phyloP scores from a whole-genome alignment of 2,797 vertebrate genomes.

The Anguilla marmorata region DNA sequence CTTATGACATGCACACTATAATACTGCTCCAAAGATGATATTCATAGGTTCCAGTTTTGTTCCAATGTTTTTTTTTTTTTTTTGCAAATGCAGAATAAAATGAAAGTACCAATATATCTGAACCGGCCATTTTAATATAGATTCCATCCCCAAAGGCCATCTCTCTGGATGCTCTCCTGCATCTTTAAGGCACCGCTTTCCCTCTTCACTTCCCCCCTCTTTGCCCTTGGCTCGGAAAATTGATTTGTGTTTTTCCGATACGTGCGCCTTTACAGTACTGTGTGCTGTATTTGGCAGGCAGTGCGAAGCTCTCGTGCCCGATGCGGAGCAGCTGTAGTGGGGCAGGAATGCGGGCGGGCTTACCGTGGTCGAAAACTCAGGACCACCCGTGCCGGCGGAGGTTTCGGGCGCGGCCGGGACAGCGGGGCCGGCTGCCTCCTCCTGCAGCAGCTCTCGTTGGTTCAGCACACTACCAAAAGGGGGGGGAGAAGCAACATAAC shows the following conservation, averaged over 20 bases:
- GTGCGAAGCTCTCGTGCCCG: conserved; percentile 39
- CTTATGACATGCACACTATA: not conserved
- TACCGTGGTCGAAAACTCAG: conserved; percentile 68
- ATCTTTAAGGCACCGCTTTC: not conserved
- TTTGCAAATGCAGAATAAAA: too few species aligned
- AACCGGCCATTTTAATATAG: not conserved
- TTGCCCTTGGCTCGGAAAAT: conserved; percentile 38
- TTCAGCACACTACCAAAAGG: conserved; percentile 72
- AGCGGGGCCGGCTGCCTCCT: conserved; percentile 50
- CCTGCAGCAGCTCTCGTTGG: conserved; percentile 73
- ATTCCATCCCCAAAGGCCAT: not conserved
- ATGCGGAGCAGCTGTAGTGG: not conserved
- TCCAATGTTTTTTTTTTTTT: too few species aligned
- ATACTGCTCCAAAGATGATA: not conserved
- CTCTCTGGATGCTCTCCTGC: not conserved
- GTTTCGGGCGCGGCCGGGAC: conserved; percentile 36
- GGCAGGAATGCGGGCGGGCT: conserved; percentile 40
- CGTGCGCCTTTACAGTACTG: conserved; percentile 45
- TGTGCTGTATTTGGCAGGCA: conserved; percentile 38
- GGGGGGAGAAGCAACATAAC: not conserved
- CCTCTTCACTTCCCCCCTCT: conserved; percentile 8
- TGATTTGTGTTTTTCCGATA: conserved; percentile 43
- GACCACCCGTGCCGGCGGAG: conserved; percentile 47
- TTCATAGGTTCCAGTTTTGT: not conserved
- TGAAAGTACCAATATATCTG: not conserved